These are phyloP conservation scores for Coregonus clupeaformis DNA, from an alignment of 2,113 vertebrate genomes.

Conservation along the genomic window DNA sequence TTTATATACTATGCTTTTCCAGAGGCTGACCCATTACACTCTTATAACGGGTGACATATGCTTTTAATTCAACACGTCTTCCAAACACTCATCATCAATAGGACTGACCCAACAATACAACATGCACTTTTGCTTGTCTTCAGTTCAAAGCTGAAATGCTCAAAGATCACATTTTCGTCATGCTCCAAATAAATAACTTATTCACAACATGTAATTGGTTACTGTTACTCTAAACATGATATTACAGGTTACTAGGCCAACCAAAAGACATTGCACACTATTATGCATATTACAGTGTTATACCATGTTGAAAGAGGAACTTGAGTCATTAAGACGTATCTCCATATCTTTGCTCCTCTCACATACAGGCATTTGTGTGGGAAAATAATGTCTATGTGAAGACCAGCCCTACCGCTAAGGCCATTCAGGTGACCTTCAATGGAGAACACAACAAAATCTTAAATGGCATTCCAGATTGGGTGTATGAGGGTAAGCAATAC, in stretches of 20 bases:
- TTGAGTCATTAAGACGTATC: not conserved
- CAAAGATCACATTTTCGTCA: not conserved
- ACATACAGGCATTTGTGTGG: slow-evolving; percentile 82
- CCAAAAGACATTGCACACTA: too few relatives aligned
- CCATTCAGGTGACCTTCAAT: slow-evolving; percentile 76
- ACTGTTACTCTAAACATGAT: too few relatives aligned
- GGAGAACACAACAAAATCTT: slow-evolving; percentile 82
- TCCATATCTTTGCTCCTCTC: not conserved
- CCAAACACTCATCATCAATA: slow-evolving; percentile 20
- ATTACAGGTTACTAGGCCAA: too few relatives aligned
- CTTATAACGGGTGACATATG: slow-evolving; percentile 16
- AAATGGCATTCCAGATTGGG: slow-evolving; percentile 96
- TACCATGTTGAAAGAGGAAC: too few relatives aligned
- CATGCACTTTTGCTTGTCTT: not conserved
- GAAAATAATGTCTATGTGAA: slow-evolving; percentile 87
- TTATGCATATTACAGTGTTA: too few relatives aligned
- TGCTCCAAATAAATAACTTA: too few relatives aligned
- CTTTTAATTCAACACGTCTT: not conserved
- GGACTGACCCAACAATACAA: not conserved
- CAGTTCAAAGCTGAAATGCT: not conserved
- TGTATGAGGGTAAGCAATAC: slow-evolving; percentile 87
- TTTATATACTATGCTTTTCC: not conserved
- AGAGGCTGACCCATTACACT: not conserved
- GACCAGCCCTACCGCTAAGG: slow-evolving; percentile 64
- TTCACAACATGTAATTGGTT: too few relatives aligned